Percentiles rank a stretch among this genome's conserved stretches.
These are phyloP conservation scores for Rhea americana DNA, from an alignment of 2,113 vertebrate species.

Conservation along the genomic window DNA sequence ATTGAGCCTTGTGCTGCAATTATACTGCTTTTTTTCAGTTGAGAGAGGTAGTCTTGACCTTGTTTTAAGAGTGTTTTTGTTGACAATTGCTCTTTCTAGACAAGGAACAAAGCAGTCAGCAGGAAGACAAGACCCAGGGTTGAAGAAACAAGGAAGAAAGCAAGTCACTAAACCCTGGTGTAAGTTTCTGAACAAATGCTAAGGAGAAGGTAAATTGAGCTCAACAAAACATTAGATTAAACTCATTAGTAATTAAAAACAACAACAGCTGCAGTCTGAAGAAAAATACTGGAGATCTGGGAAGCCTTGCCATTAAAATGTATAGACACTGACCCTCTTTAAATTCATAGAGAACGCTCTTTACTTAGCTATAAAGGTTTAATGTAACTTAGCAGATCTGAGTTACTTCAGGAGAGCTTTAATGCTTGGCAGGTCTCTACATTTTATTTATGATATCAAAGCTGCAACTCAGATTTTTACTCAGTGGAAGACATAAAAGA, in stretches of 20 bases:
- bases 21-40: not conserved
- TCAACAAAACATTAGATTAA: slow-evolving; percentile 74
- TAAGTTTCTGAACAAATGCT: slow-evolving; percentile 69
- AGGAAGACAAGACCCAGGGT: not conserved
- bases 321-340: slow-evolving; percentile 72
- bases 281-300: slow-evolving; percentile 49
- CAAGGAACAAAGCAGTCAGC: not conserved
- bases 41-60: not conserved
- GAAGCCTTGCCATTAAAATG: slow-evolving; percentile 63
- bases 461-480: slow-evolving; percentile 92
- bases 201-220: slow-evolving; percentile 72
- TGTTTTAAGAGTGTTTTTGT: not conserved
- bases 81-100: not conserved
- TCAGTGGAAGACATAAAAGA: slow-evolving; percentile 94
- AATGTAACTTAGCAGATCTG: slow-evolving; percentile 86
- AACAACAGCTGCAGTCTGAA: slow-evolving; percentile 69
- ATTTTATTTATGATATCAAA: slow-evolving; percentile 97
- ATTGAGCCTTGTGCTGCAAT: not conserved
- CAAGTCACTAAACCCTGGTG: slow-evolving; percentile 48
- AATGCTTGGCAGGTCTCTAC: slow-evolving; percentile 90
- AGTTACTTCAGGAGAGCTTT: slow-evolving; percentile 82
- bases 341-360: slow-evolving; percentile 86
- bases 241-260: slow-evolving; percentile 76
- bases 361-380: slow-evolving; percentile 84
- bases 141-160: slow-evolving; percentile 13